Conservation (phyloP, 2,797 vertebrate genomes). For the Cyclura pinguis region DNA sequence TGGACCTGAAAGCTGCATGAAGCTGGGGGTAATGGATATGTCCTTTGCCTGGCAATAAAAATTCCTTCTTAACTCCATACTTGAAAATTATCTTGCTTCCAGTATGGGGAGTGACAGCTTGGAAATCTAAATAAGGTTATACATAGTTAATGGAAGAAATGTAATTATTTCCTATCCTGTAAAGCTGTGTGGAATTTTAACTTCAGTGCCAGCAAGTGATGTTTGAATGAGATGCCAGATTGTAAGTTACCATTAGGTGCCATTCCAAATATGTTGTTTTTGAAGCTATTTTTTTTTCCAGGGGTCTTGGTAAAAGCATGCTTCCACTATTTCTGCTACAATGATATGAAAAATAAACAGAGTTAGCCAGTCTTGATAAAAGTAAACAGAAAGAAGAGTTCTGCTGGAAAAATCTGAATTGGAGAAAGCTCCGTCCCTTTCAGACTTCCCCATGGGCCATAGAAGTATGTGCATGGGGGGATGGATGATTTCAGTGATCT, state of each 20-base stretch:
- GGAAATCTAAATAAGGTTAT: background rate
- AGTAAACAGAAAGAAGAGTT: background rate
- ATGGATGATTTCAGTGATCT: background rate
- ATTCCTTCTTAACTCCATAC: constrained; percentile 1
- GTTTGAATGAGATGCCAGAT: constrained; percentile 3
- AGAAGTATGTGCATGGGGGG: background rate
- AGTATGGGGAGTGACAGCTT: background rate
- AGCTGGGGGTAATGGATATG: background rate
- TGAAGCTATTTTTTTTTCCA: background rate
- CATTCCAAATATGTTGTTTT: constrained; percentile 11
- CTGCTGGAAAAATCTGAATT: background rate
- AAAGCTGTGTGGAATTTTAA: background rate
- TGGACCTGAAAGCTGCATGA: background rate
- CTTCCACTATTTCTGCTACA: background rate
- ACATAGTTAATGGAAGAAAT: background rate
- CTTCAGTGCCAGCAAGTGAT: background rate
- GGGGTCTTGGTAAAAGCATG: background rate
- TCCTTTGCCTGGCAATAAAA: constrained; percentile 6
- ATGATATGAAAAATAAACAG: background rate
- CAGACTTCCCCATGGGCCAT: background rate
- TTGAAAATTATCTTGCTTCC: constrained; percentile 4
- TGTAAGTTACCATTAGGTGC: constrained; percentile 2
- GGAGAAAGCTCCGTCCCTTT: background rate
- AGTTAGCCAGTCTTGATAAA: background rate
- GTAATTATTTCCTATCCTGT: background rate